Conservation (phyloP, 2,888 invertebrate species). For the Trachelus troglodyta region DNA sequence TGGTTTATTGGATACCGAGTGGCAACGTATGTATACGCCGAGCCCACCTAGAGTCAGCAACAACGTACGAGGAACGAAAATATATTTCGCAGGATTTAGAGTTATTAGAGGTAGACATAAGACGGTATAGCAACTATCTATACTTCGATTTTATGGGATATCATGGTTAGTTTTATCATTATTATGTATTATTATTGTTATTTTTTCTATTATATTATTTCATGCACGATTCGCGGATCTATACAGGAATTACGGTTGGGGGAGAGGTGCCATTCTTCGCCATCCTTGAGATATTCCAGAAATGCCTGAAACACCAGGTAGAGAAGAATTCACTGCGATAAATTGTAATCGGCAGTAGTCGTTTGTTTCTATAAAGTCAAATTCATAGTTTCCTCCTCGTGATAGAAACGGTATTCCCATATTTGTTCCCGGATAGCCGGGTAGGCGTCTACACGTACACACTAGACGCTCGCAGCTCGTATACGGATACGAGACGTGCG, state of each 20-base stretch:
- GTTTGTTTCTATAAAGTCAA: background rate
- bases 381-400: background rate
- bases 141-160: background rate
- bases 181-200: background rate
- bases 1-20: background rate
- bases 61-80: background rate
- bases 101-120: background rate
- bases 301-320: background rate
- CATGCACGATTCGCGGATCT: background rate
- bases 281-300: slow-evolving; percentile 24
- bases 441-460: background rate
- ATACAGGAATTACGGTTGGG: slow-evolving; percentile 45
- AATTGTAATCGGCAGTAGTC: background rate
- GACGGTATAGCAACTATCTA: background rate
- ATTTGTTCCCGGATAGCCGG: background rate
- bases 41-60: background rate
- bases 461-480: background rate
- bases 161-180: background rate
- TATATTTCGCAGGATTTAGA: background rate
- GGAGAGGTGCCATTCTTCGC: slow-evolving; percentile 45
- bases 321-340: background rate
- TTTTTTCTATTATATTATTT: background rate
- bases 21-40: background rate
- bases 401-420: background rate
- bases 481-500: background rate